A percentile compares a stretch with the other conserved stretches of the same genome.
Conservation (phyloP, 1,140 invertebrate genomes). For the Lamellibrachia luymesi region DNA sequence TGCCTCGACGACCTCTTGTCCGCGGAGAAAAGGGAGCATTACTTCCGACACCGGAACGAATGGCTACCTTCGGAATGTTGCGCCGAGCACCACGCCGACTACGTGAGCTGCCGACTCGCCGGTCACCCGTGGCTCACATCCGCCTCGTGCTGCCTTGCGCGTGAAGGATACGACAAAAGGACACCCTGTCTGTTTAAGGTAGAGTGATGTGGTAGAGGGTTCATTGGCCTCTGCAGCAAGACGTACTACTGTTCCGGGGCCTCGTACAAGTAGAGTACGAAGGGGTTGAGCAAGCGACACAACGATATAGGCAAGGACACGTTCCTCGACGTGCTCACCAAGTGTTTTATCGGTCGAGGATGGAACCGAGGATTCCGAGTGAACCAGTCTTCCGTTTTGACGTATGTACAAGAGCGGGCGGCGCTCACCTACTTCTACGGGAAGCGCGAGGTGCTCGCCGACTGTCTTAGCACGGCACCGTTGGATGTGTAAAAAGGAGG, state of each 20-base stretch:
- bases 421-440: not conserved
- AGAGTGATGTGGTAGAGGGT: conserved; percentile 14
- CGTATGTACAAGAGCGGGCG: not conserved
- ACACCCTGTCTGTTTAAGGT: conserved; percentile 21
- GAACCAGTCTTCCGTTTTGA: not conserved
- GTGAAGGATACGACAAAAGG: not conserved
- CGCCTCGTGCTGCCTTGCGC: not conserved
- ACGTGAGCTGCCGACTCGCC: not conserved
- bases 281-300: not conserved
- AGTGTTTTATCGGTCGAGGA: not conserved
- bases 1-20: conserved; percentile 28
- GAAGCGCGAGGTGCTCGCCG: conserved; percentile 7
- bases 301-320: not conserved
- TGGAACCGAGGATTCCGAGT: not conserved
- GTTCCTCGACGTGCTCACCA: not conserved
- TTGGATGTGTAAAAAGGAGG: not conserved
- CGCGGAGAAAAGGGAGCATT: conserved; percentile 18
- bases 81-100: not conserved
- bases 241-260: conserved; percentile 8
- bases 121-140: not conserved
- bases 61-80: not conserved
- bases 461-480: not conserved
- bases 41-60: conserved; percentile 1
- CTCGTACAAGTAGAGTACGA: not conserved
- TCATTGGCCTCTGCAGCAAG: conserved; percentile 7